Evolutionary conservation across 1,140 invertebrate species (phyloP).

Genomic region (Campodea augens): DNA sequence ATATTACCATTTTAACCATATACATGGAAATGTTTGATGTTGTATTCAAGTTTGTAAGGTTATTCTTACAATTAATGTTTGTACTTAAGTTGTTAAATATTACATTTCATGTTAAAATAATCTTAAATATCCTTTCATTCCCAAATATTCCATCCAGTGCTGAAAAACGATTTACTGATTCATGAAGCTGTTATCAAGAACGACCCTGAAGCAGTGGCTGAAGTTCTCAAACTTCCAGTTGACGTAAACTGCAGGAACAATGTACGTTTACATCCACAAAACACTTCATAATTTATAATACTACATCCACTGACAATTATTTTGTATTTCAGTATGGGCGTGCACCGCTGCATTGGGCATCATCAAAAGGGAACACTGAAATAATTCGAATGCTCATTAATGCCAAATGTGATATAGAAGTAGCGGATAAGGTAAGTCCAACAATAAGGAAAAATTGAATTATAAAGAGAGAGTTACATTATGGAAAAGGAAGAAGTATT

Average conservation of each 20-base stretch:
- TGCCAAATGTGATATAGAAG: conserved; percentile 54
- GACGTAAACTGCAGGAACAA: conserved; percentile 51
- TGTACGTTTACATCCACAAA: conserved; percentile 26
- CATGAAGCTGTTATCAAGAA: conserved; percentile 55
- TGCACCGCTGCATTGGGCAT: conserved; percentile 55
- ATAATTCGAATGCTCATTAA: conserved; percentile 49
- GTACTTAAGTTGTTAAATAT: no score
- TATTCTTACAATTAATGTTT: no score
- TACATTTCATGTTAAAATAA: no score
- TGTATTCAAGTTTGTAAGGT: no score
- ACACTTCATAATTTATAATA: no score
- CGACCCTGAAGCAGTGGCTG: conserved; percentile 38
- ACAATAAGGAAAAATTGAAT: neutral
- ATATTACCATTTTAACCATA: no score
- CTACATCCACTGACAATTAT: neutral
- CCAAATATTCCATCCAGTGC: conserved; percentile 10
- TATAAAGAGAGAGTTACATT: no score
- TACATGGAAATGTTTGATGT: no score
- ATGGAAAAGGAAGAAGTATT: no score
- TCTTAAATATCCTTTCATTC: no score
- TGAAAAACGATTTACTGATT: conserved; percentile 43
- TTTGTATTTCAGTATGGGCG: conserved; percentile 40
- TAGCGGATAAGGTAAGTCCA: conserved; percentile 44
- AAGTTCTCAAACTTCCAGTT: conserved; percentile 37
- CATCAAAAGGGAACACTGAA: conserved; percentile 46